phyloP scores from a whole-genome alignment of 2,113 vertebrate species.

The Brachyhypopomus gauderio region DNA sequence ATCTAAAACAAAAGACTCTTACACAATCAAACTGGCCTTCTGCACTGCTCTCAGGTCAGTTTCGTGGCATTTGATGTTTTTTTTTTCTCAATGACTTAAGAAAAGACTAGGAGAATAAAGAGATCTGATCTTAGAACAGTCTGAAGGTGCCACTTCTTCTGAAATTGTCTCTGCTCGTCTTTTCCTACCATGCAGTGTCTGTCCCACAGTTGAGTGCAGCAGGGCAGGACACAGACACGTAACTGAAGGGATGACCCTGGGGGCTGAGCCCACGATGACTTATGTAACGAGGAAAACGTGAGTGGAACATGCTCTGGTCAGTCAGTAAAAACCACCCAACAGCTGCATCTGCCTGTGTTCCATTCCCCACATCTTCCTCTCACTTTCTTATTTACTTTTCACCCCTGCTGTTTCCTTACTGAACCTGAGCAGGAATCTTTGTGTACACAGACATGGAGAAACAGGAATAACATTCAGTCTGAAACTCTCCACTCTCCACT shows the following conservation, averaged over 20 bases:
- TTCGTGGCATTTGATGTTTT: not conserved
- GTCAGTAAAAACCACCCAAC: not conserved
- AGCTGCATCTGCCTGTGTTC: not conserved
- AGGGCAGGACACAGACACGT: conserved; percentile 18
- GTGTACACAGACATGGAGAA: not conserved
- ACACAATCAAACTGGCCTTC: conserved; percentile 14
- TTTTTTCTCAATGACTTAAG: not conserved
- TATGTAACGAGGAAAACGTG: conserved; percentile 14
- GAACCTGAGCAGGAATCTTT: conserved; percentile 36
- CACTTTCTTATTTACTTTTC: conserved; percentile 35
- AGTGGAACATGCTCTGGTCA: not conserved
- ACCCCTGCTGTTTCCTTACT: conserved; percentile 13
- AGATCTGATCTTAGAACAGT: conserved; percentile 39
- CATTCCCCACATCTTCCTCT: conserved; percentile 18
- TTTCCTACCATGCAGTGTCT: conserved; percentile 28
- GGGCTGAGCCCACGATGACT: conserved; percentile 22
- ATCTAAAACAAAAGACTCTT: conserved; percentile 45
- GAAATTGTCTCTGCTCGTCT: conserved; percentile 4
- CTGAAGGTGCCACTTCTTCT: not conserved
- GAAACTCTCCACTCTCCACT: not conserved
- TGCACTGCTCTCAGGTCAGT: conserved; percentile 38
- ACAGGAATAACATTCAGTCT: conserved; percentile 6
- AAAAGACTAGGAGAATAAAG: not conserved
- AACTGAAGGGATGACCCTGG: conserved; percentile 34
- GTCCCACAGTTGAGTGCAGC: conserved; percentile 22